Conservation (phyloP, 2,888 invertebrate genomes). For the Beris morrisii region DNA sequence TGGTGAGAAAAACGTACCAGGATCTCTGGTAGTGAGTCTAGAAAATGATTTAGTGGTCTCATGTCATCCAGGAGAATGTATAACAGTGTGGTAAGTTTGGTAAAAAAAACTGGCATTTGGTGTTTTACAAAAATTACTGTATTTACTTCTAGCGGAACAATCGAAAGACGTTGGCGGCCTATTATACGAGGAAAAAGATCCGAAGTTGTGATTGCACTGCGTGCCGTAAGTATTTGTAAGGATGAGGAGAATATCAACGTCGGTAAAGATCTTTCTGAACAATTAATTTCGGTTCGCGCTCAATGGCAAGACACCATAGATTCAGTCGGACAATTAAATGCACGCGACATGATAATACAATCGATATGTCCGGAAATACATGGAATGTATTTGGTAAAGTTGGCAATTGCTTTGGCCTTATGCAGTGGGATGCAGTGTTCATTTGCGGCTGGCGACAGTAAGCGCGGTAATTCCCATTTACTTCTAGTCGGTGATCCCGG, state of each 20-base stretch:
- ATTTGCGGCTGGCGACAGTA: constrained; percentile 55
- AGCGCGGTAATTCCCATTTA: constrained; percentile 80
- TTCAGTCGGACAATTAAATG: constrained; percentile 65
- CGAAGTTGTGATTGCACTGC: constrained; percentile 38
- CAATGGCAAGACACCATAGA: constrained; percentile 55
- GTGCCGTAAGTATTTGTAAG: constrained; percentile 61
- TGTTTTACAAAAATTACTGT: too few relatives aligned
- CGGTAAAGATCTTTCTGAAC: constrained; percentile 69
- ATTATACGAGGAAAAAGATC: constrained; percentile 46
- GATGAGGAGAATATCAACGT: constrained; percentile 67
- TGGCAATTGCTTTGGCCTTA: constrained; percentile 74
- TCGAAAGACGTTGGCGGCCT: constrained; percentile 74
- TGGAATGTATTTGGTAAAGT: constrained; percentile 84
- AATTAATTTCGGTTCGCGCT: constrained; percentile 35
- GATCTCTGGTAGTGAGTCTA: constrained; percentile 74
- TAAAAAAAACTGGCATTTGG: too few relatives aligned
- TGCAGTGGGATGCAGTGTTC: constrained; percentile 50
- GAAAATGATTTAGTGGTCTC: constrained; percentile 85
- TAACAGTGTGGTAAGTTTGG: constrained; percentile 70
- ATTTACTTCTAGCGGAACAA: constrained; percentile 66
- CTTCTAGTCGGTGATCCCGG: constrained; percentile 87
- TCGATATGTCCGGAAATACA: constrained; percentile 84
- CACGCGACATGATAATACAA: constrained; percentile 74
- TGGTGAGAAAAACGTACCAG: constrained; percentile 70
- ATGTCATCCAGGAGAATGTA: constrained; percentile 88